Conservation (phyloP, 1,140 invertebrate genomes). For the Cataglyphis hispanica region DNA sequence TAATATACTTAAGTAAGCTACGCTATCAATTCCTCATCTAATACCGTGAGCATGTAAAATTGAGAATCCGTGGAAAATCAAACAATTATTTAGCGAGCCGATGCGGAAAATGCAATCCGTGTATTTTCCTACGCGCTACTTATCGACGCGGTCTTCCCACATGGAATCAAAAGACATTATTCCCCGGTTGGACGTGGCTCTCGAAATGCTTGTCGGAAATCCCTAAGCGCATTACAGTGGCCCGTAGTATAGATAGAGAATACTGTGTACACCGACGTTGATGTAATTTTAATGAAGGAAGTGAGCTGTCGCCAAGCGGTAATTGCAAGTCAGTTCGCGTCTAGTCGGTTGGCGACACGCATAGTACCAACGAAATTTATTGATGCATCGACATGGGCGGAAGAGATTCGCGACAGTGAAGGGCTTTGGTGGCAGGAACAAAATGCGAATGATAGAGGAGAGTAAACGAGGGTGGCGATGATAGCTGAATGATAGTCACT, state of each 20-base stretch:
- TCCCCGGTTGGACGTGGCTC: constrained; percentile 18
- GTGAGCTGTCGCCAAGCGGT: constrained; percentile 50
- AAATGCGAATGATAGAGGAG: constrained; percentile 26
- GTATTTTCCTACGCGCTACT: constrained; percentile 48
- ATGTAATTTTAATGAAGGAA: constrained; percentile 76
- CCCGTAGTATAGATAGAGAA: constrained; percentile 59
- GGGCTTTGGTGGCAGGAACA: not conserved
- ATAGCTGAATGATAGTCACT: constrained; percentile 21
- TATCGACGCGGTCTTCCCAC: constrained; percentile 9
- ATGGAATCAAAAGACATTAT: not conserved
- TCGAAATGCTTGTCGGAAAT: constrained; percentile 68
- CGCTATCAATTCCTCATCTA: not conserved
- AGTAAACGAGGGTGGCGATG: constrained; percentile 12
- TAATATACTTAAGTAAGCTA: not conserved
- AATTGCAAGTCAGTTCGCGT: constrained; percentile 68
- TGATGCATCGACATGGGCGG: constrained; percentile 35
- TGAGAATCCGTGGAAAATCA: constrained; percentile 9
- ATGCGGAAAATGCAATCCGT: constrained; percentile 37
- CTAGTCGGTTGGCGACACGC: constrained; percentile 23
- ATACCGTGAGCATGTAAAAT: not conserved
- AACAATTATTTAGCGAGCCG: constrained; percentile 25
- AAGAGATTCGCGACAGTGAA: constrained; percentile 47
- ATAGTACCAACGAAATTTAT: constrained; percentile 26
- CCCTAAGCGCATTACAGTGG: constrained; percentile 68
- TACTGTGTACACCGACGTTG: constrained; percentile 67